Evolutionary conservation across 2,113 vertebrate species (phyloP), one percentile per base, ranked within the genome.

Genomic region (Uria aalge): DNA sequence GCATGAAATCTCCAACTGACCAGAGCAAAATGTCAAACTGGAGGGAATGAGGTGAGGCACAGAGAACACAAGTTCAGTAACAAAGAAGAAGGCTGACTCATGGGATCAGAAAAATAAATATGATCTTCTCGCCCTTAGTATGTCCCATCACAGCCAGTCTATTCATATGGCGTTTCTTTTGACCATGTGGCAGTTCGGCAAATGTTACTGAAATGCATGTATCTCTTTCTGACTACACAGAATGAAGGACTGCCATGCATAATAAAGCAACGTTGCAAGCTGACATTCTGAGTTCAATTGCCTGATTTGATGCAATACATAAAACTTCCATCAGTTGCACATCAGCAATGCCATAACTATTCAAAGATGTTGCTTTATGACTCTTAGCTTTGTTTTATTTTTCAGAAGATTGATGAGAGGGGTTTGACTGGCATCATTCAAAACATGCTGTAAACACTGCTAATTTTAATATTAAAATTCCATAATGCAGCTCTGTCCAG

Each of bases 391-490:
- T 67, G 47, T 87, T 95, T 71, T 64, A 60, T 32, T 82, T 93
- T 88, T 73, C 55, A 41, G 74, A 95, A 85, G 48, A 82, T 23
- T 88, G 53, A 73, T 94, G 77, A 85, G 77, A 79, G 19, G 34
- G 2, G 5, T 36, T 82, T 94, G 66, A 56, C 69, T 82, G 85
- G 82, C 0, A 1, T 91, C 45, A 92, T 82, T 88, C 71, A 93
- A 85, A 29, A 55, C 62, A 76, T 47, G 32, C 9, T 81, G 23
- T 55, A 94, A 91, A 81, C 73, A 76, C 26, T 50, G 24, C 24
- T 91, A 68, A 85, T 92, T 92, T 91, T 64, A 85, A 90, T 87
- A 94, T 53, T 72, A 79, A 87, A 93, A 92, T 55, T 92, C 74
- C 67, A 40, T 60, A 88, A 57, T 26, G 11, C 9, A 84, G 6